Base-by-base conservation (phyloP, 2,113 vertebrate species). In the Todiramphus saurophagus region DNA sequence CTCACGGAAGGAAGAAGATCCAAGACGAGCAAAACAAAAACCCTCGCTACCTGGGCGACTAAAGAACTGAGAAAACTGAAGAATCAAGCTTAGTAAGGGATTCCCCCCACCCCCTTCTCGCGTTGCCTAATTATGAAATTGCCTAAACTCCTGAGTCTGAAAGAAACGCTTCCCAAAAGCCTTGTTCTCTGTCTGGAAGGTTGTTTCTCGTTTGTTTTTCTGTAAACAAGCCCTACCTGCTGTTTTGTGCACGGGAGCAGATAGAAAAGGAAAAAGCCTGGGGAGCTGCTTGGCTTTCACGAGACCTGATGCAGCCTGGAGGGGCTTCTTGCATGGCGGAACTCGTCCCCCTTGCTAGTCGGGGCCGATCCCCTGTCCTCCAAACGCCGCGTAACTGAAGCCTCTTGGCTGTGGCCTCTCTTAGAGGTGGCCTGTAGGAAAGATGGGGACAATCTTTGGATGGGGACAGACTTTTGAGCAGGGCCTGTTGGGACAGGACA, bases 31-130 rank as follows among this genome's bases (percentile, higher is more conserved):
- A 99, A 99, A 98, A 99, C 99, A 60, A 99, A 99, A 98, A 99
- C 99, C 25, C 98, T 99, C 39, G 99, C 99, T 16, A 99, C 99
- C 66, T 99, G 99, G 99, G 99, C 99, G 93, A 99, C 99, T 76
- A 99, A 99, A 98, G 99, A 99, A 96, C 98, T 99, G 93, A 99
- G 99, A 81, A 99, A 99, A 97, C 98, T 99, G 68, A 99, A 99
- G 98, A 99, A 99, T 95, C 99, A 99, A 97, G 99, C 99, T 98
- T 99, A 99, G 99, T 99, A 95, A 98, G 97, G 78, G 24, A 16
- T 80, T 5, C 13, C 75, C 13, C 80, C 67, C 7, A 5, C n/a
- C 69, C 44, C 68, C 17, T 43, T 16, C 23, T 69, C 48, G 1
- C 24, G n/a, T 50, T 18, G 37, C 23, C 7, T 13, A 21, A 11